These are phyloP conservation scores for Apotomis betuletana DNA, from an alignment of 2,888 invertebrate species.

Conservation along the genomic window DNA sequence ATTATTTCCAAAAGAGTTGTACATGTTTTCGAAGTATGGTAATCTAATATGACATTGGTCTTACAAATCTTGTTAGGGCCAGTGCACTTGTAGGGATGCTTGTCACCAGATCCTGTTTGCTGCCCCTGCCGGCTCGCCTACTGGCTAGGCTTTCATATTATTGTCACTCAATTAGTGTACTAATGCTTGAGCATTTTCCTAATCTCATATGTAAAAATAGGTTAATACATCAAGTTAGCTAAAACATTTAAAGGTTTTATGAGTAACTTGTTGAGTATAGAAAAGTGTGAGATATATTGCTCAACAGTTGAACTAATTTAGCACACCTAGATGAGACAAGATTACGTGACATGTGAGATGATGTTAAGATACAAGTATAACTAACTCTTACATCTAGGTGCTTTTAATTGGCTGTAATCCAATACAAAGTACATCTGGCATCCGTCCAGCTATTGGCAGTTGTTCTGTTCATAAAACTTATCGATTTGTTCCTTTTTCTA, in stretches of 20 bases:
- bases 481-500: slow-evolving; percentile 78
- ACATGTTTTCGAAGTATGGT: slow-evolving; percentile 64
- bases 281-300: slow-evolving; percentile 48
- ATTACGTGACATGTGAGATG: slow-evolving; percentile 72
- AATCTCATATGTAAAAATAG: slow-evolving; percentile 19
- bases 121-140: slow-evolving; percentile 62
- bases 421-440: slow-evolving; percentile 81
- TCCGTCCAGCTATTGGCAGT: slow-evolving; percentile 74
- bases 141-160: slow-evolving; percentile 61
- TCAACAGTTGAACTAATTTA: slow-evolving; percentile 67
- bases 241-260: neutral
- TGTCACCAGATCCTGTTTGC: slow-evolving; percentile 73
- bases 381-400: slow-evolving; percentile 65
- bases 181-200: slow-evolving; percentile 30
- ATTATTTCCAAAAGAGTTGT: slow-evolving; percentile 61
- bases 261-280: slow-evolving; percentile 7
- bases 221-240: slow-evolving; percentile 2
- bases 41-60: slow-evolving; percentile 78
- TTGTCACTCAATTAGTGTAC: slow-evolving; percentile 38
- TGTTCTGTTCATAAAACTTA: slow-evolving; percentile 77
- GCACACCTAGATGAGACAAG: slow-evolving; percentile 69
- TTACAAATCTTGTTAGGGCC: slow-evolving; percentile 77
- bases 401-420: slow-evolving; percentile 83
- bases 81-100: slow-evolving; percentile 71
- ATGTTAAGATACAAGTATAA: slow-evolving; percentile 63